Conservation (phyloP, 2,888 invertebrate species). For the Endomychus coccineus region DNA sequence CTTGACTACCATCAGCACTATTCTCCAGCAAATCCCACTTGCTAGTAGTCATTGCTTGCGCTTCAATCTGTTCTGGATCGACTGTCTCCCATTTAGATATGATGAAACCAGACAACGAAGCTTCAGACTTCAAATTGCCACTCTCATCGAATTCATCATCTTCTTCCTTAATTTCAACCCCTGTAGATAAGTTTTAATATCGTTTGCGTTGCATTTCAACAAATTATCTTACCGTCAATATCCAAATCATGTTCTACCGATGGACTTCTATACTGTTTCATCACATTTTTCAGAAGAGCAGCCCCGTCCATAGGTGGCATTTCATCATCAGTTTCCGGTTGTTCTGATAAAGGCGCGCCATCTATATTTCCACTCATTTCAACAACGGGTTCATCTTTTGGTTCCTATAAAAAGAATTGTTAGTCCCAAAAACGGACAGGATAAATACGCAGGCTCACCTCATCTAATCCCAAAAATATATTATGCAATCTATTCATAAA, state of each 20-base stretch:
- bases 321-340: slow-evolving; percentile 46
- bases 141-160: slow-evolving; percentile 22
- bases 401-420: slow-evolving; percentile 13
- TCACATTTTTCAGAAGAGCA: slow-evolving; percentile 64
- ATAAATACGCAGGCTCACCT: slow-evolving; percentile 22
- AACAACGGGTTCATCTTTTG: slow-evolving; percentile 18
- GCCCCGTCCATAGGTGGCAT: slow-evolving; percentile 74
- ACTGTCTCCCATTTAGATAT: slow-evolving; percentile 96
- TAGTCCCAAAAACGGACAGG: background rate
- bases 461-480: slow-evolving; percentile 75
- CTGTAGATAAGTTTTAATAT: slow-evolving; percentile 16
- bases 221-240: slow-evolving; percentile 56
- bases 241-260: slow-evolving; percentile 45
- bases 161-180: slow-evolving; percentile 34
- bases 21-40: slow-evolving; percentile 77
- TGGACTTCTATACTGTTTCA: slow-evolving; percentile 45
- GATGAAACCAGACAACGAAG: slow-evolving; percentile 63
- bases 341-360: slow-evolving; percentile 17
- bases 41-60: slow-evolving; percentile 77
- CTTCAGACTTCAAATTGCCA: slow-evolving; percentile 34
- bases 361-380: slow-evolving; percentile 16
- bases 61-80: slow-evolving; percentile 76
- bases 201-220: background rate
- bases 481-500: slow-evolving; percentile 82
- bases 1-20: slow-evolving; percentile 40